Evolutionary conservation across 2,797 vertebrate genomes (phyloP).

Genomic region (Choloepus didactylus): DNA sequence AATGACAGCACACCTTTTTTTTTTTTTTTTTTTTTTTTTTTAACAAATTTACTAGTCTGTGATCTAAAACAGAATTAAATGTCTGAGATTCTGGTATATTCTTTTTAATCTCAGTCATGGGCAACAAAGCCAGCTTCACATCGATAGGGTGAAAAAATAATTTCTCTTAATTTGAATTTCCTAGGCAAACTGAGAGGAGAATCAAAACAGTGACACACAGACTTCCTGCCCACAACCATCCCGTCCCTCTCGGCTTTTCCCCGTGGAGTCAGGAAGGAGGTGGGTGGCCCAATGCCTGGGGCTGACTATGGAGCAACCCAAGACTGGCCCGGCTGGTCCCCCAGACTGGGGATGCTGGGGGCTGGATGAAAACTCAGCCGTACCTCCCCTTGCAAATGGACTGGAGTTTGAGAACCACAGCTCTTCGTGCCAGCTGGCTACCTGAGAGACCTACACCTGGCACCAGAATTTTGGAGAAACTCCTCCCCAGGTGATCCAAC

Average conservation of each 20-base stretch:
- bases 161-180: background rate
- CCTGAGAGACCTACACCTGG: background rate
- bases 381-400: fast-evolving
- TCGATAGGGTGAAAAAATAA: background rate
- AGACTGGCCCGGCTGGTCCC: background rate
- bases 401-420: background rate
- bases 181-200: background rate
- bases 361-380: background rate
- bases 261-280: background rate
- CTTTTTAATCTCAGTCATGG: background rate
- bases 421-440: background rate
- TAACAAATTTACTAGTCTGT: background rate
- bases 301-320: background rate
- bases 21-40: conserved; percentile 34
- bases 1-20: background rate
- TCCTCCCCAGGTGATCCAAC: background rate
- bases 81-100: background rate
- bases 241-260: background rate
- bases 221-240: no score
- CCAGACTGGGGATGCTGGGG: background rate
- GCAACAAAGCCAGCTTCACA: background rate
- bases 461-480: background rate
- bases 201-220: background rate
- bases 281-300: background rate
- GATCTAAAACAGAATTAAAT: background rate